Evolutionary conservation across 2,797 vertebrate species (phyloP).

Genomic region (Siniperca scherzeri): DNA sequence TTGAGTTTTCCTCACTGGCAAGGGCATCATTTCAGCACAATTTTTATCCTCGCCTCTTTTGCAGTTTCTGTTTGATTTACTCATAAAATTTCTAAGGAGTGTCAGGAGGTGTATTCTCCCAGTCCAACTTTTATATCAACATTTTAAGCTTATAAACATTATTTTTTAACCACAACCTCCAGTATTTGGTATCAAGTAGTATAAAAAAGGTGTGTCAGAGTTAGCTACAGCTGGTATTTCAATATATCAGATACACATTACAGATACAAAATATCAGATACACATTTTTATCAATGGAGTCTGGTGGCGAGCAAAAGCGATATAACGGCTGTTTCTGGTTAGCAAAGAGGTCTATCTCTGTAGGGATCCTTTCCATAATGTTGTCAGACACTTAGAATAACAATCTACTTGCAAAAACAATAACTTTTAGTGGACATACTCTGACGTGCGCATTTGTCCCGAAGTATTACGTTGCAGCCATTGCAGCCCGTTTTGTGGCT

Average conservation of each 20-base stretch:
- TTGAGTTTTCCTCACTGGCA: slow-evolving; percentile 4
- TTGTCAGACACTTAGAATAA: too few relatives aligned
- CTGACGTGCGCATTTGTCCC: too few relatives aligned
- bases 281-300: background rate
- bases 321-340: too few relatives aligned
- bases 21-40: background rate
- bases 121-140: background rate
- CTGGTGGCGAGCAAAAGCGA: too few relatives aligned
- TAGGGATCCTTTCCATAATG: too few relatives aligned
- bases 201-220: background rate
- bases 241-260: background rate
- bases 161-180: background rate
- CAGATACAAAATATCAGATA: too few relatives aligned
- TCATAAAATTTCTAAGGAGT: background rate
- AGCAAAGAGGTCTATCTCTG: too few relatives aligned
- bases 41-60: background rate
- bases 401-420: too few relatives aligned
- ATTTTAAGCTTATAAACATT: background rate
- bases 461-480: too few relatives aligned
- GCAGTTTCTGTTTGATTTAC: background rate
- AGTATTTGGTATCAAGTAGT: background rate
- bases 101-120: background rate
- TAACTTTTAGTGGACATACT: too few relatives aligned
- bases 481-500: too few relatives aligned
- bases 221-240: background rate